Conservation (phyloP, 2,797 vertebrate species). For the Halcyon smyrnensis region DNA sequence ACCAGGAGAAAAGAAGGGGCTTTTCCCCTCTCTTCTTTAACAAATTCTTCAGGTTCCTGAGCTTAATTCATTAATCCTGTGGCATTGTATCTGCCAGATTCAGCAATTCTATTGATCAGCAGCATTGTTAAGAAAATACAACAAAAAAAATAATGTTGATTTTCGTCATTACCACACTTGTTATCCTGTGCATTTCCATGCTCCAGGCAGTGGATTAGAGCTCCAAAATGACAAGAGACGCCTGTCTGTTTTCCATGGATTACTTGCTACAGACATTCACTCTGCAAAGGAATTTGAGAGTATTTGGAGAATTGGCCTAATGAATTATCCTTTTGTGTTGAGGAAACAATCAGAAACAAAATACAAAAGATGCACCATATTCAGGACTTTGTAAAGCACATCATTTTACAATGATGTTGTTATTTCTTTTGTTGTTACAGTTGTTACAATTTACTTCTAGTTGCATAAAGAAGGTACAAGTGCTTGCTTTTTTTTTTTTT, state of each 20-base stretch:
- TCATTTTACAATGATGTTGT: slow-evolving; percentile 52
- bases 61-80: slow-evolving; percentile 73
- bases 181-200: slow-evolving; percentile 76
- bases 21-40: slow-evolving; percentile 36
- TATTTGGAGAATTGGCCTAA: slow-evolving; percentile 73
- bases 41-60: slow-evolving; percentile 65
- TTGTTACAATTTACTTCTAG: slow-evolving; percentile 30
- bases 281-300: slow-evolving; percentile 77
- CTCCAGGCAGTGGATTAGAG: slow-evolving; percentile 80
- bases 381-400: slow-evolving; percentile 51
- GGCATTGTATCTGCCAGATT: slow-evolving; percentile 75
- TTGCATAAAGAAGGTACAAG: background rate
- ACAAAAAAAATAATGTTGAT: slow-evolving; percentile 79
- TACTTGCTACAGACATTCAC: slow-evolving; percentile 77
- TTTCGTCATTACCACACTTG: slow-evolving; percentile 81
- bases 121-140: slow-evolving; percentile 77
- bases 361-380: slow-evolving; percentile 62
- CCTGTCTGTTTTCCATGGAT: slow-evolving; percentile 79
- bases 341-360: slow-evolving; percentile 65
- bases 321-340: slow-evolving; percentile 74
- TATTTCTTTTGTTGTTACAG: background rate
- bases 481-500: slow-evolving; percentile 1
- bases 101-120: slow-evolving; percentile 76
- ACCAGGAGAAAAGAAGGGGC: slow-evolving; percentile 39
- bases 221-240: slow-evolving; percentile 77